Conservation (phyloP, 2,113 vertebrate genomes). For the Varanus salvator region DNA sequence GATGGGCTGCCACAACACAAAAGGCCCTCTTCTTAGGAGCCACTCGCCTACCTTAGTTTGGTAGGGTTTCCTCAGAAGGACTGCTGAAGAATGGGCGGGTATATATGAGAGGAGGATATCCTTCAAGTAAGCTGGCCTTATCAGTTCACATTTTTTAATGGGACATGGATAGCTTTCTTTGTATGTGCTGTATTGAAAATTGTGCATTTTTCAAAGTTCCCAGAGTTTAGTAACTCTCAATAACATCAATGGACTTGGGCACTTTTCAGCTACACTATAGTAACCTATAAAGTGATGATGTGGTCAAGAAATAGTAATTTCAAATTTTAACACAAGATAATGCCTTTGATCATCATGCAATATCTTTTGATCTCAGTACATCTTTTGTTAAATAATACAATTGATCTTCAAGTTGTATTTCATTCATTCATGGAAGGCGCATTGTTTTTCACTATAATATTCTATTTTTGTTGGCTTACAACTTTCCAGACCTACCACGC, state of each 20-base stretch:
- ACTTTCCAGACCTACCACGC: not conserved
- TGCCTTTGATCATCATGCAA: not conserved
- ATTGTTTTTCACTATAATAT: not conserved
- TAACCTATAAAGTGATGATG: not conserved
- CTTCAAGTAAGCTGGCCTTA: too few relatives aligned
- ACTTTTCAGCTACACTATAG: not conserved
- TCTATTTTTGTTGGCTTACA: not conserved
- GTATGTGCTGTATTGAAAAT: not conserved
- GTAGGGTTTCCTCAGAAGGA: too few relatives aligned
- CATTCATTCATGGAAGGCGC: not conserved
- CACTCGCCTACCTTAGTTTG: too few relatives aligned
- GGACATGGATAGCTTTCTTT: not conserved
- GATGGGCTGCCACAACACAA: too few relatives aligned
- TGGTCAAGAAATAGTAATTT: not conserved
- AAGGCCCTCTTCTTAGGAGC: too few relatives aligned
- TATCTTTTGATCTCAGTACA: not conserved
- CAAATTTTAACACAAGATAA: not conserved
- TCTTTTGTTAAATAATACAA: not conserved
- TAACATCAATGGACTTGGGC: not conserved
- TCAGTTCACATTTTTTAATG: too few relatives aligned
- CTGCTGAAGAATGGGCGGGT: too few relatives aligned
- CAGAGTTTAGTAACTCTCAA: not conserved
- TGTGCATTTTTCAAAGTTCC: not conserved
- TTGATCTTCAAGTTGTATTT: not conserved
- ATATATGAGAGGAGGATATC: too few relatives aligned